Base-by-base conservation (phyloP, 2,888 invertebrate species). In the Stenoptilia bipunctidactyla region DNA sequence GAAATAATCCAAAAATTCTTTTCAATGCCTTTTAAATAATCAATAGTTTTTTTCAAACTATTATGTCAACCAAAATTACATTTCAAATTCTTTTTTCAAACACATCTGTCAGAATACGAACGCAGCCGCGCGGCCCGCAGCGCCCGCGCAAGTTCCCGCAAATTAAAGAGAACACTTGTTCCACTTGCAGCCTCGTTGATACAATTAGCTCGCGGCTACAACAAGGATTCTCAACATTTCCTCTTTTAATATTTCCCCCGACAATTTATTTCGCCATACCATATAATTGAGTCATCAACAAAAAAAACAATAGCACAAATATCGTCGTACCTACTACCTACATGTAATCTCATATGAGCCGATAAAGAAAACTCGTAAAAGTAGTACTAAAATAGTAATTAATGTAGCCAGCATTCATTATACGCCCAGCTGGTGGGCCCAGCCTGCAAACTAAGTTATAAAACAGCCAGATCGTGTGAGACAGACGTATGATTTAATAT, bases 361-460 rank as follows among this genome's bases (percentile, higher is more conserved):
- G 70, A 75, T 76, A 77, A 77, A 71, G 61, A 60, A 54, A 52
- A 63, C 58, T 61, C 54, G 66, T 80, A 76, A 82, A 80, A 68
- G 49, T 61, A 53, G 72, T 53, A 75, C 61, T 76, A 69, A 76
- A 76, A 62, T 58, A 56, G 69, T 79, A 80, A 80, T 80, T 75
- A 80, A 75, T 73, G 75, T 70, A 61, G 60, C 61, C 57, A 59
- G 62, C 67, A 60, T 71, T 70, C 68, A 71, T 76, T 75, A 72
- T 65, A 69, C 68, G 66, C 65, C 61, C 60, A 58, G 62, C 57
- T 61, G 61, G 56, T 58, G 61, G 53, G 57, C 13, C 9, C 34
- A 14, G 14, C 34, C 4, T 8, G 20, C 20, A 20, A 8, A 20
- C 20, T 8, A 8, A 20, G 8, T 3, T 20, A 20, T 20, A 20